Conservation (phyloP, 2,888 invertebrate genomes). For the Ichneumon xanthorius region DNA sequence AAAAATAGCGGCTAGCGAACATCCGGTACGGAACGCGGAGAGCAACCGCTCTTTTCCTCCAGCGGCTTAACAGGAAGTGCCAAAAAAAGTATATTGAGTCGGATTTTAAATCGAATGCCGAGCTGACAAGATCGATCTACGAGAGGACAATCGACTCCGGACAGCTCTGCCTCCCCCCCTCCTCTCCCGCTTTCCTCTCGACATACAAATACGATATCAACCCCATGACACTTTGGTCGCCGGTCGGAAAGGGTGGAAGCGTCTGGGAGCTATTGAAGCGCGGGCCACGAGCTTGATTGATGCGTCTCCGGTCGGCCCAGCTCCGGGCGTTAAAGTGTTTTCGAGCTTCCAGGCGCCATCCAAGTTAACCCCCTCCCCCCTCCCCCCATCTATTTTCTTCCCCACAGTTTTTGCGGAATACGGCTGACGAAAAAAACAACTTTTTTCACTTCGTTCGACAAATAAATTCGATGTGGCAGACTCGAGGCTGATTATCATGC, state of each 20-base stretch:
- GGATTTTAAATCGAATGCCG: conserved; percentile 32
- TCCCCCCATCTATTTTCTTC: conserved; percentile 44
- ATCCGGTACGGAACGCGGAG: background rate
- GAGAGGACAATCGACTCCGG: conserved; percentile 58
- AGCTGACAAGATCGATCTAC: conserved; percentile 28
- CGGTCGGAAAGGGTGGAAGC: conserved; percentile 71
- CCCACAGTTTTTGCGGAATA: conserved; percentile 40
- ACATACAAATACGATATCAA: conserved; percentile 64
- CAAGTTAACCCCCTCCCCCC: background rate
- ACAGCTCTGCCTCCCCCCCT: conserved; percentile 13
- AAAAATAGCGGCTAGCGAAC: background rate
- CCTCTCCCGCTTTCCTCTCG: background rate
- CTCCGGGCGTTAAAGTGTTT: conserved; percentile 75
- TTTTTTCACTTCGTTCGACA: conserved; percentile 25
- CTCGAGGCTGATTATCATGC: conserved; percentile 4
- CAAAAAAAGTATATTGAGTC: conserved; percentile 13
- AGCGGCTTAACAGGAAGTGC: background rate
- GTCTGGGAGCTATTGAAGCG: conserved; percentile 71
- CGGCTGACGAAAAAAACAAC: conserved; percentile 9
- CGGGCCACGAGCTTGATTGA: conserved; percentile 76
- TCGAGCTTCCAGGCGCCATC: conserved; percentile 72
- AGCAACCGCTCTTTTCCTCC: background rate
- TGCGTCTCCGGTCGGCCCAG: conserved; percentile 76
- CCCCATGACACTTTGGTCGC: conserved; percentile 67
- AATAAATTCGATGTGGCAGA: conserved; percentile 18